Conservation (phyloP, 2,888 invertebrate species). For the Melipona bicolor region DNA sequence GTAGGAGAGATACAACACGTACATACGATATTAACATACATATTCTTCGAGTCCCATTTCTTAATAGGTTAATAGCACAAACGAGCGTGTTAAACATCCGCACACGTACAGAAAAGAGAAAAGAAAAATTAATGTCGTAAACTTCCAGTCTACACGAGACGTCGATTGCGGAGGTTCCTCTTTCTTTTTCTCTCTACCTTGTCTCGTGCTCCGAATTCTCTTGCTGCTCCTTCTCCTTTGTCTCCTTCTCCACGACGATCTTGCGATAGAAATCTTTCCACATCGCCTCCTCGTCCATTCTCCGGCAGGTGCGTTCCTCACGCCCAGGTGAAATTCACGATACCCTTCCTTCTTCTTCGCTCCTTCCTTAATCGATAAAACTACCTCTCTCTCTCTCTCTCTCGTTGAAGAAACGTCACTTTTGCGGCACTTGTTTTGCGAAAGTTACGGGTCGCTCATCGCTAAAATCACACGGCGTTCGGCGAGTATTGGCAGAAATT, state of each 20-base stretch:
- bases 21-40: neutral
- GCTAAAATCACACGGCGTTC: neutral
- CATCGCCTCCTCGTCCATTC: constrained; percentile 90
- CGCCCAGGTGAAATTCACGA: neutral
- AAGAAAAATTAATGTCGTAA: too few relatives aligned
- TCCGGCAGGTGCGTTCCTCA: constrained; percentile 34
- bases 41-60: neutral
- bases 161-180: neutral
- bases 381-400: neutral
- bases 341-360: constrained; percentile 1
- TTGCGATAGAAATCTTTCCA: constrained; percentile 89
- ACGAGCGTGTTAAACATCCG: neutral
- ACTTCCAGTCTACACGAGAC: neutral
- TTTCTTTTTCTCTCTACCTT: constrained; percentile 84
- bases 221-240: constrained; percentile 86
- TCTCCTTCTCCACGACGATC: constrained; percentile 86
- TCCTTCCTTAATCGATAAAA: neutral
- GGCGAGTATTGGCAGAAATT: constrained; percentile 6
- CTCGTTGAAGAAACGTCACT: constrained; percentile 12
- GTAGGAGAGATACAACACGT: too few relatives aligned
- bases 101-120: neutral
- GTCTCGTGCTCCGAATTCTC: constrained; percentile 89
- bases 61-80: constrained; percentile 1
- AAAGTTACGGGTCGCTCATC: neutral
- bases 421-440: too few relatives aligned